Conservation (phyloP, 1,140 invertebrate genomes). For the Drosophila pachea region DNA sequence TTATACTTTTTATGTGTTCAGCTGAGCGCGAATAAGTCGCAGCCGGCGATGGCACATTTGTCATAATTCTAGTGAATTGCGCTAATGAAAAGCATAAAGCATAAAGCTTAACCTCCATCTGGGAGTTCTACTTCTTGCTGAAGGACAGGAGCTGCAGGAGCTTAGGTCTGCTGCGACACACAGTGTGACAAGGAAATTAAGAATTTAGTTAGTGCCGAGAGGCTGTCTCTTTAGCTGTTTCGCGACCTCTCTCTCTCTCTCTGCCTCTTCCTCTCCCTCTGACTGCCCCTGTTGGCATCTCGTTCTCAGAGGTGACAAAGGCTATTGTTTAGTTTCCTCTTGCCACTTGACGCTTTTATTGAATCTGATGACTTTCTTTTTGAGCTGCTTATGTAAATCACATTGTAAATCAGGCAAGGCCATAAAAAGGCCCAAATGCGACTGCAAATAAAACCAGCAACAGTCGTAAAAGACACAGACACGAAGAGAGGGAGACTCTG, state of each 20-base stretch:
- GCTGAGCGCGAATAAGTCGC: constrained; percentile 42
- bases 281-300: too few relatives aligned
- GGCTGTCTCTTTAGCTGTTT: neutral
- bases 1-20: constrained; percentile 55
- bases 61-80: constrained; percentile 60
- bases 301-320: neutral
- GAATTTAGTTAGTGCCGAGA: constrained; percentile 8
- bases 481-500: neutral
- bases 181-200: constrained; percentile 22
- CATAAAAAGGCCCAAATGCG: constrained; percentile 38
- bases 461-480: constrained; percentile 19
- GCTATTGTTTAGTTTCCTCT: constrained; percentile 60
- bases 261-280: too few relatives aligned
- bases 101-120: constrained; percentile 13
- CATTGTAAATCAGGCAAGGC: constrained; percentile 59
- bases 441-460: constrained; percentile 40
- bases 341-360: constrained; percentile 67
- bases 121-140: neutral
- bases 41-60: constrained; percentile 23
- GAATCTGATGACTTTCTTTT: constrained; percentile 70
- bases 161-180: neutral
- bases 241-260: neutral
- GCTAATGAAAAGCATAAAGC: constrained; percentile 59
- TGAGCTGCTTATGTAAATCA: constrained; percentile 70
- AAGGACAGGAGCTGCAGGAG: constrained; percentile 7